Evolutionary conservation across 2,113 vertebrate genomes (phyloP).

Genomic region (Laticauda colubrina): DNA sequence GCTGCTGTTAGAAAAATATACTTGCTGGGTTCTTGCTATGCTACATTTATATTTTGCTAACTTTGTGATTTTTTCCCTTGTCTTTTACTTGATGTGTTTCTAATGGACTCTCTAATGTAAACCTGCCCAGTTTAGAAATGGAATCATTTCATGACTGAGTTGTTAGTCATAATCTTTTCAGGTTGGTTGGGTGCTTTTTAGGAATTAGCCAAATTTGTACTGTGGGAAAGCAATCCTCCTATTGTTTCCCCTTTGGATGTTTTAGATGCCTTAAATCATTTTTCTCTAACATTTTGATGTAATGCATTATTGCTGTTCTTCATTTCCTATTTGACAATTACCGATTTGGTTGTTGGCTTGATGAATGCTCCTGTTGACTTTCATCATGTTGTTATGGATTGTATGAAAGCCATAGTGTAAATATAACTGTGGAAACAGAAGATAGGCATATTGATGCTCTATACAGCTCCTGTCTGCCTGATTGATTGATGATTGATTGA

Average conservation of each 20-base stretch:
- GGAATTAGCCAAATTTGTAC: not conserved
- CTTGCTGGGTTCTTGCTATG: not conserved
- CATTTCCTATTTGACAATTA: not conserved
- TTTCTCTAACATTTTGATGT: not conserved
- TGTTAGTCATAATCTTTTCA: not conserved
- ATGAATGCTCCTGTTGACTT: not conserved
- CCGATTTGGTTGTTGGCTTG: not conserved
- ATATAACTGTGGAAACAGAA: not conserved
- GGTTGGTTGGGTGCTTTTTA: not conserved
- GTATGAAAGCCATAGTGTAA: not conserved
- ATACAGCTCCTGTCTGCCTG: not conserved
- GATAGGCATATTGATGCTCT: not conserved
- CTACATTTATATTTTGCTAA: not conserved
- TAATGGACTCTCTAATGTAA: not conserved
- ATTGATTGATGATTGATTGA: not conserved
- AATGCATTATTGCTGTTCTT: not conserved
- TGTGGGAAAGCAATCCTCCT: not conserved
- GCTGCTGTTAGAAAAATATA: not conserved
- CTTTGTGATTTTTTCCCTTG: not conserved
- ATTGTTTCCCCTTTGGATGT: not conserved
- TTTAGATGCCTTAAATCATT: not conserved
- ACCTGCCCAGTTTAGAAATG: not conserved
- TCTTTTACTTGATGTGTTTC: not conserved
- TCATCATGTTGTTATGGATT: not conserved
- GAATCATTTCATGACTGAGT: not conserved